Evolutionary conservation across 92 coral and sea anemone genomes (phyloP), one percentile per base, ranked within the genome.

Genomic region (Umimayanthus chanpuru): DNA sequence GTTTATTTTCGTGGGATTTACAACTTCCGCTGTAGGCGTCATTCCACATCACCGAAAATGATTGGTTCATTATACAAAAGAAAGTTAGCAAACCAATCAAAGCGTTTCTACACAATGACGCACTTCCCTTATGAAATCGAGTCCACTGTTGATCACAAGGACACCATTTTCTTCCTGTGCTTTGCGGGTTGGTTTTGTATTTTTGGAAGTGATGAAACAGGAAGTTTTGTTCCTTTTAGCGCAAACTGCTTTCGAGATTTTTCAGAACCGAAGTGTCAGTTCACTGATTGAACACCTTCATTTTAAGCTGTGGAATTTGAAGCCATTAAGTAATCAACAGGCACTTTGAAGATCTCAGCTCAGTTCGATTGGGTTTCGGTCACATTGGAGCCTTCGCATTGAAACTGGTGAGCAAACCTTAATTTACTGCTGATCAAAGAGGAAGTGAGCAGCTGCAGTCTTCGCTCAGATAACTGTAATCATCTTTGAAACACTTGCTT

Each of bases 131-230:
- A 70, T 40, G 79, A 83, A 30, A 44, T 71, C 44, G 47, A 70
- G 39, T 56, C 32, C 43, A 44, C 58, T 78, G 65, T 43, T 78
- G 30, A 21, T 44, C 77, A n/a, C 30, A 71, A 81, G 26, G 73
- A 10, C 38, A 47, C 41, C 53, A 25, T 32, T 83, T 83, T 83
- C 66, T 83, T 83, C 87, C 87, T 83, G 79, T 43, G 68, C 25
- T 61, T 9, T 14, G 68, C 23, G 6, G 40, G 77, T 66, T 68
- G 58, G 76, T 71, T 43, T 28, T 29, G 26, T 70, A 83, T 83
- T 68, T 83, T 67, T 83, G 77, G 87, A 26, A 61, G 29, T 83
- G 87, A 68, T 83, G 47, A 68, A 83, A 83, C 87, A 83, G 87
- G 87, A 83, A 83, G 87, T 83, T 83, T 83, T 70, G 78, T 53